Evolutionary conservation across 2,888 invertebrate genomes (phyloP).

Genomic region (Netelia virgata): DNA sequence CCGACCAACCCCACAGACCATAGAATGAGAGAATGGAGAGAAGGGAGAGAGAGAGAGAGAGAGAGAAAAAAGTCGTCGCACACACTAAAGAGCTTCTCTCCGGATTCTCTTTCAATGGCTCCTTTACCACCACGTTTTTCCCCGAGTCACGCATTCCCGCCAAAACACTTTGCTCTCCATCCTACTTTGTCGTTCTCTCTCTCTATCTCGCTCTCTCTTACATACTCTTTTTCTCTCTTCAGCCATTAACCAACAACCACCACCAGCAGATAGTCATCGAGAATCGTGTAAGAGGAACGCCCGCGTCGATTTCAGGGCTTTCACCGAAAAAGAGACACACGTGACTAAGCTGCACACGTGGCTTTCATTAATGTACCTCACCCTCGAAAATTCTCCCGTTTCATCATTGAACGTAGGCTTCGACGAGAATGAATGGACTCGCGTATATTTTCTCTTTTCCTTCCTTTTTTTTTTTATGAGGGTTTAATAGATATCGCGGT

Average conservation of each 20-base stretch:
- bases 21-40: conserved; percentile 26
- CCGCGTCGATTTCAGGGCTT: conserved; percentile 51
- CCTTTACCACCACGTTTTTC: conserved; percentile 55
- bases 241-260: conserved; percentile 52
- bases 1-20: conserved; percentile 74
- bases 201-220: conserved; percentile 18
- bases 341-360: conserved; percentile 52
- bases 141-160: conserved; percentile 66
- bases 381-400: conserved; percentile 19
- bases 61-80: not conserved
- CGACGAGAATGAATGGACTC: not conserved
- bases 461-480: not conserved
- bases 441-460: not conserved
- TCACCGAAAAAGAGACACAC: conserved; percentile 31
- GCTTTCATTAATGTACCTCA: conserved; percentile 49
- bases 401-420: conserved; percentile 20
- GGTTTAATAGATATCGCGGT: not conserved
- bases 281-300: conserved; percentile 49
- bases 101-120: conserved; percentile 48
- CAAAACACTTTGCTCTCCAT: conserved; percentile 66
- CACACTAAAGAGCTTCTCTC: conserved; percentile 38
- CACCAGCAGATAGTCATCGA: conserved; percentile 57
- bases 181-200: conserved; percentile 39
- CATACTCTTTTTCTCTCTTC: not conserved
- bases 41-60: conserved; percentile 12